Evolutionary conservation across 2,113 vertebrate species (phyloP), one percentile per base, ranked within the genome.

Genomic region (Psilopsiagon aurifrons): DNA sequence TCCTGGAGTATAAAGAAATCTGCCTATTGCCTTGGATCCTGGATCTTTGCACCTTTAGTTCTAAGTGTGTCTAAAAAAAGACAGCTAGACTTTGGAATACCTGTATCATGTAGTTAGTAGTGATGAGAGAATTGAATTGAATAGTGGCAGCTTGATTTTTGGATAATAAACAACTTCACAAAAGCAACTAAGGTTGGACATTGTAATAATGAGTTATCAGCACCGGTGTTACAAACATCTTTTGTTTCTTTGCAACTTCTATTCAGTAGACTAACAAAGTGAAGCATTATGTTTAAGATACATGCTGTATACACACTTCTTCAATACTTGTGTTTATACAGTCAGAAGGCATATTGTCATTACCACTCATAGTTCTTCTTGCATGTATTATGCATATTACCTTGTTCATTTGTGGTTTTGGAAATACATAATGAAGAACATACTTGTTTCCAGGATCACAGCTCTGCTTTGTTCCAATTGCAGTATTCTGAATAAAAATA

Each of bases 381-480:
- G 77, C 94, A 85, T 93, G 90, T 92, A 17, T 92, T 91, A 54
- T 46, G 57, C 67, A 71, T 88, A 93, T 94, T 95, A 71, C 29
- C 51, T 57, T 90, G 91, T 85, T 96, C 22, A 59, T 94, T 94
- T 92, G 33, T 57, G 77, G 8, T 54, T 95, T 94, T 85, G 80
- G 39, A 92, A 78, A 43, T 94, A 33, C 18, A 8, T 95, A 83
- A 88, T 94, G 75, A 91, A 97, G 86, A 92, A 88, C 16, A 4
- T 83, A n/a, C 88, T 96, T 96, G 55, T 95, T 98, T 98, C 89
- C 86, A 97, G 94, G 84, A 94, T 96, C 88, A 74, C 81, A 95
- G 74, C 79, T 97, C 91, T 94, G 64, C 88, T 96, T 97, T 94
- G 86, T 97, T 97, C 83, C 1, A 2, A 35, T 78, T 93, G 60